These are phyloP conservation scores for Zaprionus lineosus DNA, from an alignment of 2,888 invertebrate genomes.

Conservation along the genomic window DNA sequence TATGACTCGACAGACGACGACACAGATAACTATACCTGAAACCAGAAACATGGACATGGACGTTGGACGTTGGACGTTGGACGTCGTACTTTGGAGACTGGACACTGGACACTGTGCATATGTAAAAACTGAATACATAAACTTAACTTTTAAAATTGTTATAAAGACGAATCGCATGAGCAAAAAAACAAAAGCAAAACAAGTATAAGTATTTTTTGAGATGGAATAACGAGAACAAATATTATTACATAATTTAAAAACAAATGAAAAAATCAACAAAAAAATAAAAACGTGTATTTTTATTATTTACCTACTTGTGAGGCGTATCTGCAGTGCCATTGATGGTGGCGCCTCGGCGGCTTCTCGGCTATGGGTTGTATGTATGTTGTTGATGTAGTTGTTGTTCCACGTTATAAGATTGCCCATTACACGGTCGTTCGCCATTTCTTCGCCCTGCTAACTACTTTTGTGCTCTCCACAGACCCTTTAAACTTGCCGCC, in stretches of 20 bases:
- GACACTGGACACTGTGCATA: conserved; percentile 71
- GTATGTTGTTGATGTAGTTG: conserved; percentile 50
- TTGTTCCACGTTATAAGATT: conserved; percentile 33
- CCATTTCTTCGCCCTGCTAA: conserved; percentile 34
- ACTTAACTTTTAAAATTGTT: conserved; percentile 60
- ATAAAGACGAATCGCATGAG: conserved; percentile 56
- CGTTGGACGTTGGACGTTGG: conserved; percentile 19
- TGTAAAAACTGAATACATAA: conserved; percentile 67
- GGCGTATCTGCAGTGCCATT: conserved; percentile 27
- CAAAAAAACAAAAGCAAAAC: conserved; percentile 41
- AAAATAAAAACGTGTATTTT: conserved; percentile 75
- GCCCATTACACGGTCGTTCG: conserved; percentile 6
- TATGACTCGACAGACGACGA: conserved; percentile 44
- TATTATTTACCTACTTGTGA: conserved; percentile 64
- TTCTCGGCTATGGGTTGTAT: conserved; percentile 40
- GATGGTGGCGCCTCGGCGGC: conserved; percentile 35
- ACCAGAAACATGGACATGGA: conserved; percentile 7
- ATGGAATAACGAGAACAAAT: conserved; percentile 76
- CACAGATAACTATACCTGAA: conserved; percentile 17
- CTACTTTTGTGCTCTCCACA: conserved; percentile 76
- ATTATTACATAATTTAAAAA: conserved; percentile 74
- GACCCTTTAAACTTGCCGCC: conserved; percentile 84
- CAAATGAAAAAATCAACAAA: conserved; percentile 57
- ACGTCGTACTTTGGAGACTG: no score
- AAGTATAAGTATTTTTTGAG: conserved; percentile 78